Conservation (phyloP, 2,797 vertebrate genomes). For the Lophius americanus region DNA sequence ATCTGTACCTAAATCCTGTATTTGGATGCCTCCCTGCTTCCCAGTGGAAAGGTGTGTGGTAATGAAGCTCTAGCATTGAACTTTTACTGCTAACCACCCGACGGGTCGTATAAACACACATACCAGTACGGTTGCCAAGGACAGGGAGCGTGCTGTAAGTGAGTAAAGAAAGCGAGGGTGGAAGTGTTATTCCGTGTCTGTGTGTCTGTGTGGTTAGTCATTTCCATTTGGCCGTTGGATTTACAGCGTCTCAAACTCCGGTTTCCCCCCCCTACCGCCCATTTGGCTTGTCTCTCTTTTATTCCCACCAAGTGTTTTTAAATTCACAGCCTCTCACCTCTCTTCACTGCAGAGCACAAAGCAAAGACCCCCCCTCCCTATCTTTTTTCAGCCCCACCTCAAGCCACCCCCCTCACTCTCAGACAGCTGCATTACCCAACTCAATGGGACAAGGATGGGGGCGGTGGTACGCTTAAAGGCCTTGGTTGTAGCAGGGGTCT, state of each 20-base stretch:
- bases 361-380: conserved; percentile 24
- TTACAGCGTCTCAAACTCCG: conserved; percentile 38
- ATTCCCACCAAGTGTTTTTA: conserved; percentile 38
- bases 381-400: neutral
- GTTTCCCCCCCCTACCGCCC: conserved; percentile 24
- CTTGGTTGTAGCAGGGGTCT: conserved; percentile 30
- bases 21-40: too few species aligned
- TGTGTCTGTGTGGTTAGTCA: conserved; percentile 48
- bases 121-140: conserved; percentile 55
- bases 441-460: conserved; percentile 47
- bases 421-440: conserved; percentile 59
- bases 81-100: conserved; percentile 23
- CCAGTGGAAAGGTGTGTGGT: neutral
- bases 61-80: conserved; percentile 30
- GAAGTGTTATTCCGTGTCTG: conserved; percentile 12
- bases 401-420: conserved; percentile 14
- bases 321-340: conserved; percentile 48
- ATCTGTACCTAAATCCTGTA: too few species aligned
- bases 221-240: conserved; percentile 54
- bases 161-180: conserved; percentile 19
- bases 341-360: conserved; percentile 41
- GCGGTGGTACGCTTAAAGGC: conserved; percentile 10
- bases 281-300: conserved; percentile 54
- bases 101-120: conserved; percentile 50
- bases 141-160: conserved; percentile 54